A percentile compares a stretch with the other conserved stretches of the same genome.
These are phyloP conservation scores for Drosophila parabipectinata DNA, from an alignment of 1,140 invertebrate species.

Conservation along the genomic window DNA sequence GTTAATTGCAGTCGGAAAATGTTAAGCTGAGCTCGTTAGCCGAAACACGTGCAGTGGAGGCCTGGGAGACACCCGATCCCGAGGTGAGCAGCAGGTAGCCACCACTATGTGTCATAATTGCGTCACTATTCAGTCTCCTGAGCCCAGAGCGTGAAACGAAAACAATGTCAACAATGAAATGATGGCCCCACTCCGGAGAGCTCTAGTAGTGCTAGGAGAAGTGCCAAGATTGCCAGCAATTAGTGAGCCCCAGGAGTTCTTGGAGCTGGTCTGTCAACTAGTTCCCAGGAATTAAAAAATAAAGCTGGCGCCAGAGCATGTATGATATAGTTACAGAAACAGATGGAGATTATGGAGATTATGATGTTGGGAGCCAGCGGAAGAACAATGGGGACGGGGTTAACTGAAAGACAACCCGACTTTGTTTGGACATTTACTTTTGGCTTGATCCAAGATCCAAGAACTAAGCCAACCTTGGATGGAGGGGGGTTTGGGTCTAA, in stretches of 20 bases:
- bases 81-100: conserved; percentile 28
- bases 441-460: neutral
- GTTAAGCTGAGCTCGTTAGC: conserved; percentile 67
- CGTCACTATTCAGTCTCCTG: conserved; percentile 61
- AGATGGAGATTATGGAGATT: neutral
- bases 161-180: conserved; percentile 75
- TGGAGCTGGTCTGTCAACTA: conserved; percentile 5
- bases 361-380: conserved; percentile 4
- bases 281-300: conserved; percentile 52
- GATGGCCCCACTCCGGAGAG: conserved; percentile 53
- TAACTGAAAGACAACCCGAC: neutral
- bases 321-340: conserved; percentile 42
- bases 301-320: conserved; percentile 54
- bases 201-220: neutral
- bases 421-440: neutral
- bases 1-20: conserved; percentile 67
- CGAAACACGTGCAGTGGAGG: conserved; percentile 46
- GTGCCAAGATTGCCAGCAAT: conserved; percentile 52
- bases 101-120: conserved; percentile 67
- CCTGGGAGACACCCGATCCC: conserved; percentile 37
- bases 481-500: no score
- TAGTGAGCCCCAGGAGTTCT: conserved; percentile 48
- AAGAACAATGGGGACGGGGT: conserved; percentile 5
- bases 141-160: conserved; percentile 68
- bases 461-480: conserved; percentile 6